Conservation (phyloP, 2,888 invertebrate species). For the Gonocerus acuteangulatus region DNA sequence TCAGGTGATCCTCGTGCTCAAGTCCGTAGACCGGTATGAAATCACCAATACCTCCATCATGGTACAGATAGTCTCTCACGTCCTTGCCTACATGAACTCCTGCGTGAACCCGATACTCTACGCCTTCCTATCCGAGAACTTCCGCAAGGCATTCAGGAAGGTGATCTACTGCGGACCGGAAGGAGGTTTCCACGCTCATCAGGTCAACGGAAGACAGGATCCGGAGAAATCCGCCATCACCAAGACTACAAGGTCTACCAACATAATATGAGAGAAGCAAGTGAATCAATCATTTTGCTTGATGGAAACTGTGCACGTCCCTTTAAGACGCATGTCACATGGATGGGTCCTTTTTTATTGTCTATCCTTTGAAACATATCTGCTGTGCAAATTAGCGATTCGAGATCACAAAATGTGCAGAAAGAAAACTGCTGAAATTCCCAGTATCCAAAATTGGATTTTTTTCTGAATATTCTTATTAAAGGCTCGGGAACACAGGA, state of each 20-base stretch:
- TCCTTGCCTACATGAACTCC: conserved; percentile 85
- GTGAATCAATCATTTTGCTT: conserved; percentile 18
- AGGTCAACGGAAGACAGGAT: conserved; percentile 33
- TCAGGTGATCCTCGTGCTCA: conserved; percentile 71
- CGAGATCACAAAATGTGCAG: too few relatives aligned
- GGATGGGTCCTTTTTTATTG: too few relatives aligned
- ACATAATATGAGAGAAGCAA: conserved; percentile 25
- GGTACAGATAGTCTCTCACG: conserved; percentile 69
- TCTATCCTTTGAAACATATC: too few relatives aligned
- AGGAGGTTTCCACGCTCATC: conserved; percentile 34
- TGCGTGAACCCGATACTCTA: conserved; percentile 92
- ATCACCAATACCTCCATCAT: conserved; percentile 60
- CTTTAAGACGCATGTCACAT: too few relatives aligned
- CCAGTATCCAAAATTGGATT: too few relatives aligned
- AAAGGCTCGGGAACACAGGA: too few relatives aligned
- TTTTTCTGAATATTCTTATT: too few relatives aligned
- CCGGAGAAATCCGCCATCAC: conserved; percentile 38
- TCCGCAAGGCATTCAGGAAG: conserved; percentile 78
- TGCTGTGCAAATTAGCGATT: too few relatives aligned
- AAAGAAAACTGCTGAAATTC: too few relatives aligned
- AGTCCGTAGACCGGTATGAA: conserved; percentile 64
- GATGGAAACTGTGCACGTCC: too few relatives aligned
- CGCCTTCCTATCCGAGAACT: conserved; percentile 89
- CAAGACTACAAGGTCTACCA: conserved; percentile 35
- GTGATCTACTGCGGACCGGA: conserved; percentile 55